Percentiles rank a stretch among this genome's conserved stretches.
Conservation (phyloP, 2,888 invertebrate genomes). For the Drosophila mercatorum region DNA sequence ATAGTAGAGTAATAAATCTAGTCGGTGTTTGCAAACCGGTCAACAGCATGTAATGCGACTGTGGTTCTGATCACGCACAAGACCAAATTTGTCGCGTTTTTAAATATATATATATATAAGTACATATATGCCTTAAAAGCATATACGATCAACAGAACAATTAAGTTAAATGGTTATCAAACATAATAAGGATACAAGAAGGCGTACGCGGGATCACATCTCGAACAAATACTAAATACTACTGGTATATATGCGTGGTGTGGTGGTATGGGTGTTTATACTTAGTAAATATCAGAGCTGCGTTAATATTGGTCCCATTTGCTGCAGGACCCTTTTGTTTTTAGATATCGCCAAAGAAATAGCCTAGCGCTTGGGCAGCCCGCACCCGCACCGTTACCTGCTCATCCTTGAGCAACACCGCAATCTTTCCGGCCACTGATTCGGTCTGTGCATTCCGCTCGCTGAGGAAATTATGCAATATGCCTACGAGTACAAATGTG, state of each 20-base stretch:
- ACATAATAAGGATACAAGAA: conserved; percentile 56
- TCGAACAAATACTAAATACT: conserved; percentile 57
- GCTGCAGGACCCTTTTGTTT: not conserved
- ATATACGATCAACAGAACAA: conserved; percentile 53
- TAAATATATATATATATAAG: conserved; percentile 20
- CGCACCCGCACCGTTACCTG: conserved; percentile 80
- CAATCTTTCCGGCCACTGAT: conserved; percentile 82
- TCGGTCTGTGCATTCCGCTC: conserved; percentile 83
- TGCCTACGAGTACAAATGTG: conserved; percentile 54
- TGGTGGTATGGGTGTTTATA: not conserved
- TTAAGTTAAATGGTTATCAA: conserved; percentile 40
- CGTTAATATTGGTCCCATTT: conserved; percentile 37
- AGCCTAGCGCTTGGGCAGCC: conserved; percentile 84
- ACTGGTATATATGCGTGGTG: conserved; percentile 1
- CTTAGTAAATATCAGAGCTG: conserved; percentile 16
- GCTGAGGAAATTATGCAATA: conserved; percentile 82
- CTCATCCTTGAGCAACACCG: conserved; percentile 83
- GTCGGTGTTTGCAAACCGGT: not conserved
- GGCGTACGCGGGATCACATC: conserved; percentile 60
- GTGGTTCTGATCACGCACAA: conserved; percentile 10
- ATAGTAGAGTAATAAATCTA: not conserved
- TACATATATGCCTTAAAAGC: conserved; percentile 23
- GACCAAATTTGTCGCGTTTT: conserved; percentile 9
- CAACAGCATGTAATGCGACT: not conserved
- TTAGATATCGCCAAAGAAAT: conserved; percentile 84